Evolutionary conservation across 92 coral and sea anemone genomes (phyloP).

Genomic region (Paragorgia papillata): DNA sequence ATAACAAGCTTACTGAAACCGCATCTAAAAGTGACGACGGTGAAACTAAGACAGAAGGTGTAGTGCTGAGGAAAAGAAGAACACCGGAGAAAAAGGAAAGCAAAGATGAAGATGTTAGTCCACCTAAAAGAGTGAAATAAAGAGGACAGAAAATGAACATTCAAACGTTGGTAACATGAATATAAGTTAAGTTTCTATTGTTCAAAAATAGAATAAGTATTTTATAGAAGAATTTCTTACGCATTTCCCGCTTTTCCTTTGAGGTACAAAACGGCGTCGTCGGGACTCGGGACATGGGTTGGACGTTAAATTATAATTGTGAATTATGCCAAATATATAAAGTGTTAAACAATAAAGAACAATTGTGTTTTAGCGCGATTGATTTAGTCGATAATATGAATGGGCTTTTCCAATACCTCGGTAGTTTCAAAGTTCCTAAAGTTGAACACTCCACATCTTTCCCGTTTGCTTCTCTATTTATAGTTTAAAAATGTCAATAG

Average conservation of each 20-base stretch:
- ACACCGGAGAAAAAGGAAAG: constrained; percentile 48
- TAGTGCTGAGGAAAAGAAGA: constrained; percentile 38
- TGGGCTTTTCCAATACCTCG: too few relatives aligned
- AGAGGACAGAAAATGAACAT: constrained; percentile 2
- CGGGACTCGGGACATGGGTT: constrained; percentile 22
- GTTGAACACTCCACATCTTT: too few relatives aligned
- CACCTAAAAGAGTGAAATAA: constrained; percentile 69
- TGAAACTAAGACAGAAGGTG: constrained; percentile 22
- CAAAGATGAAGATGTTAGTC: constrained; percentile 63
- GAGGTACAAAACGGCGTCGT: constrained; percentile 9
- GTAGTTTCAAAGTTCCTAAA: too few relatives aligned
- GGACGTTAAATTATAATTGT: constrained; percentile 17
- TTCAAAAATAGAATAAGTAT: too few relatives aligned
- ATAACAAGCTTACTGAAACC: constrained; percentile 22
- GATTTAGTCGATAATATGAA: constrained; percentile 11
- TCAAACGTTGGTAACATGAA: not conserved
- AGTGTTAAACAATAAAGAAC: constrained; percentile 33
- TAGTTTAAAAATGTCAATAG: not conserved
- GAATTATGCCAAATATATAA: constrained; percentile 33
- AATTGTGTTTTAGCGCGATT: constrained; percentile 32
- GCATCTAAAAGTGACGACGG: constrained; percentile 6
- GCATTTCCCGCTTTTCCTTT: not conserved
- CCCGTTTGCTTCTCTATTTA: too few relatives aligned
- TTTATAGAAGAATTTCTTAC: not conserved
- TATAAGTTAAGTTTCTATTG: not conserved